Conservation (phyloP, 1,140 invertebrate species). For the Trichonephila clavipes region DNA sequence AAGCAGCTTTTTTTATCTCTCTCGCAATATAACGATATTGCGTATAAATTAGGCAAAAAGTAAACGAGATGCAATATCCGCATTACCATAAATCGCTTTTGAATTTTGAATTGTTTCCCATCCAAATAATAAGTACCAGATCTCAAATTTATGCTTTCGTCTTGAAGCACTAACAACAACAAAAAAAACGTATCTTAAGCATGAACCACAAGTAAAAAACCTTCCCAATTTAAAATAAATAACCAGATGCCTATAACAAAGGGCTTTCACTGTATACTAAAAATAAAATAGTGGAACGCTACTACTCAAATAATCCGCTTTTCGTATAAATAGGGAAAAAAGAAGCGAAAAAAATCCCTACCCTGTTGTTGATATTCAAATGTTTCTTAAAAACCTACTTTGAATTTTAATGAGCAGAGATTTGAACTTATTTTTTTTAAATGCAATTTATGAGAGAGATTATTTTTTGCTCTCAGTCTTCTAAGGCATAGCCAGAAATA, state of each 20-base stretch:
- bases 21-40: background rate
- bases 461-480: background rate
- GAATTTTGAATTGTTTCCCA: background rate
- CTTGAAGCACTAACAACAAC: background rate
- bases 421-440: slow-evolving; percentile 25
- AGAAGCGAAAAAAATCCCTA: background rate
- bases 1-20: background rate
- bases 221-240: background rate
- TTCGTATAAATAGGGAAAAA: background rate
- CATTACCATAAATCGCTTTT: background rate
- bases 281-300: background rate
- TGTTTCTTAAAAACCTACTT: background rate
- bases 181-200: background rate
- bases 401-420: background rate
- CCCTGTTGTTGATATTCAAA: slow-evolving; percentile 4
- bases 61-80: background rate
- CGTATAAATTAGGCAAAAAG: background rate
- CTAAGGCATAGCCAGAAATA: background rate
- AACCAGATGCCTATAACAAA: background rate
- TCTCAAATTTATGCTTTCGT: background rate
- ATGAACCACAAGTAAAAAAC: background rate
- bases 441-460: background rate
- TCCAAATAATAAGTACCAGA: background rate
- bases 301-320: background rate
- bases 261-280: background rate